Conservation (phyloP, 2,797 vertebrate species). For the Florisuga fusca region DNA sequence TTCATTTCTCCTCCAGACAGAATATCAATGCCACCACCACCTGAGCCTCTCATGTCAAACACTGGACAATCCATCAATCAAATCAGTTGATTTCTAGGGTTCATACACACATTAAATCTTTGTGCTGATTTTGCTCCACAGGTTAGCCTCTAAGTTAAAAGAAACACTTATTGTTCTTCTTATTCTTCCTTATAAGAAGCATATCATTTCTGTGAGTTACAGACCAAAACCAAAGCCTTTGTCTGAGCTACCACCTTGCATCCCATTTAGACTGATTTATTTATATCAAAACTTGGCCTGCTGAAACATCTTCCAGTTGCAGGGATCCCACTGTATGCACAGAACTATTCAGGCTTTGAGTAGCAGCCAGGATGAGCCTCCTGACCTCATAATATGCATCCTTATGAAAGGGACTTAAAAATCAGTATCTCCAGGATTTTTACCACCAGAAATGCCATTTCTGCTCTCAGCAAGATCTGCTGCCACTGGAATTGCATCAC, state of each 20-base stretch:
- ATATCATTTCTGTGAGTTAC: background rate
- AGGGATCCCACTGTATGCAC: background rate
- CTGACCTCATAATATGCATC: background rate
- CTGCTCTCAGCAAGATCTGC: background rate
- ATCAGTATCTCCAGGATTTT: background rate
- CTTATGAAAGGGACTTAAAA: background rate
- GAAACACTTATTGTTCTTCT: background rate
- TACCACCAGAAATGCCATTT: background rate
- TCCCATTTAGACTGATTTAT: background rate
- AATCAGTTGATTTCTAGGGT: background rate
- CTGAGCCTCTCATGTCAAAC: background rate
- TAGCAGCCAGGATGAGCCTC: background rate
- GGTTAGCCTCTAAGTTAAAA: background rate
- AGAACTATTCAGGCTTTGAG: background rate
- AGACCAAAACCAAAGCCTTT: background rate
- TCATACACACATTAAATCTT: background rate
- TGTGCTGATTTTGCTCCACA: background rate
- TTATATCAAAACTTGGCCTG: background rate
- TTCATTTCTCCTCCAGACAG: background rate
- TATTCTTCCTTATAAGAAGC: background rate
- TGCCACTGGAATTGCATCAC: background rate
- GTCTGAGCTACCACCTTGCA: background rate
- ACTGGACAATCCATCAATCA: accelerated
- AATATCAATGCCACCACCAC: background rate
- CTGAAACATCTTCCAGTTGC: background rate